These are phyloP conservation scores for Mizuhopecten yessoensis DNA, from an alignment of 1,140 invertebrate species.

Conservation along the genomic window DNA sequence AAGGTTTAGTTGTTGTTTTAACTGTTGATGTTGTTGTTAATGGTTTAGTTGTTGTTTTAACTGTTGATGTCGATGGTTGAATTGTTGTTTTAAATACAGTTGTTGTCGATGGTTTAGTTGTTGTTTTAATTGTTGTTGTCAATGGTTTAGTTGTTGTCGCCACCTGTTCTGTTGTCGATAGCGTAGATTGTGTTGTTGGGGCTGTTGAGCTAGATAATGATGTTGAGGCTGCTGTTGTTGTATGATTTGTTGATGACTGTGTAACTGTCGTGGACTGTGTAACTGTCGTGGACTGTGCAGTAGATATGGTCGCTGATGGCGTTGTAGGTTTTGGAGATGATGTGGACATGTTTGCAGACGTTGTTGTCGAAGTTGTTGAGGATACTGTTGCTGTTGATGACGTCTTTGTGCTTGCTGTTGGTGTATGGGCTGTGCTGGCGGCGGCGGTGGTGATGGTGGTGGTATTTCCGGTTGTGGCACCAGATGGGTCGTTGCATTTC, in stretches of 20 bases:
- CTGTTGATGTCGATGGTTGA: too few relatives aligned
- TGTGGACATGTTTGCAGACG: not conserved
- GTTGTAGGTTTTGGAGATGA: too few relatives aligned
- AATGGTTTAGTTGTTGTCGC: not conserved
- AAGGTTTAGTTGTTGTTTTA: not conserved
- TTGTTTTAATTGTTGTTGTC: not conserved
- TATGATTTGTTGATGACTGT: not conserved
- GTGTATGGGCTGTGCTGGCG: not conserved
- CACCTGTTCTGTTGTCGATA: too few relatives aligned
- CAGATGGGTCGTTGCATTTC: not conserved
- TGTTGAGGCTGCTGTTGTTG: not conserved
- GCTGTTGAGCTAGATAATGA: not conserved
- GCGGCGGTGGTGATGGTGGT: conserved; percentile 6
- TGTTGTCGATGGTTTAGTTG: not conserved
- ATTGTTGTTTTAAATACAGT: not conserved
- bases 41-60: conserved; percentile 2
- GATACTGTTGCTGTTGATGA: not conserved
- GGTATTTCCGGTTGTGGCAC: not conserved
- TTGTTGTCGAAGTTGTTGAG: not conserved
- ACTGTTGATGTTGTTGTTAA: not conserved
- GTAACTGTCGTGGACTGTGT: too few relatives aligned
- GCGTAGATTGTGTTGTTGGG: not conserved
- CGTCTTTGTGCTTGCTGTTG: not conserved
- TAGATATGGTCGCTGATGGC: too few relatives aligned
- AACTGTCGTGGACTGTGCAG: too few relatives aligned